phyloP scores from a whole-genome alignment of 1,140 invertebrate species.

The Anadara kagoshimensis region DNA sequence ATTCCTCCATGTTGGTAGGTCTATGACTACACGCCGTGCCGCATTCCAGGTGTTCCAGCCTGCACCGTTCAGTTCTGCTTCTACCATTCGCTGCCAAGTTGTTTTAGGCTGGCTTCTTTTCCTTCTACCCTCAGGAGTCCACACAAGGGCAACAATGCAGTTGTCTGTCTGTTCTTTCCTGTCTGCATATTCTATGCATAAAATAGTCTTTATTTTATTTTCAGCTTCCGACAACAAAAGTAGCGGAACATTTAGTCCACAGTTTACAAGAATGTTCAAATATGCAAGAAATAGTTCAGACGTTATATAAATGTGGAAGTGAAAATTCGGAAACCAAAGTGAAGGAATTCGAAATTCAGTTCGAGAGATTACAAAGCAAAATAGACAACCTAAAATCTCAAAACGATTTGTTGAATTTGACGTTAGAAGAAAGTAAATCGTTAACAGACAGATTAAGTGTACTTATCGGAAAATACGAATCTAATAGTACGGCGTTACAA shows the following conservation, averaged over 20 bases:
- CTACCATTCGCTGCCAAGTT: no score
- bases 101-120: no score
- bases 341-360: slow-evolving; percentile 81
- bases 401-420: slow-evolving; percentile 83
- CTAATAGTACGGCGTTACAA: slow-evolving; percentile 83
- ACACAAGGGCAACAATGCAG: no score
- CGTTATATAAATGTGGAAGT: slow-evolving; percentile 53
- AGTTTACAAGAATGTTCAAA: slow-evolving; percentile 80
- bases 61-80: no score
- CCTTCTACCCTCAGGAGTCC: no score
- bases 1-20: no score
- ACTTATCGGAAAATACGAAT: slow-evolving; percentile 87
- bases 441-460: slow-evolving; percentile 81
- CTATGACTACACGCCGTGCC: no score
- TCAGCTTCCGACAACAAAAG: slow-evolving; percentile 77
- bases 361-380: slow-evolving; percentile 80
- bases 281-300: slow-evolving; percentile 77
- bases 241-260: slow-evolving; percentile 85
- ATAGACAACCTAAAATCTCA: slow-evolving; percentile 81
- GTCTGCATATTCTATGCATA: no score
- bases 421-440: slow-evolving; percentile 83
- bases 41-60: no score
- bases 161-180: no score
- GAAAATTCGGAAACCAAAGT: slow-evolving; percentile 74
- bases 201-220: no score